Evolutionary conservation across 2,888 invertebrate species (phyloP).

Genomic region (Ennomos quercinarius): DNA sequence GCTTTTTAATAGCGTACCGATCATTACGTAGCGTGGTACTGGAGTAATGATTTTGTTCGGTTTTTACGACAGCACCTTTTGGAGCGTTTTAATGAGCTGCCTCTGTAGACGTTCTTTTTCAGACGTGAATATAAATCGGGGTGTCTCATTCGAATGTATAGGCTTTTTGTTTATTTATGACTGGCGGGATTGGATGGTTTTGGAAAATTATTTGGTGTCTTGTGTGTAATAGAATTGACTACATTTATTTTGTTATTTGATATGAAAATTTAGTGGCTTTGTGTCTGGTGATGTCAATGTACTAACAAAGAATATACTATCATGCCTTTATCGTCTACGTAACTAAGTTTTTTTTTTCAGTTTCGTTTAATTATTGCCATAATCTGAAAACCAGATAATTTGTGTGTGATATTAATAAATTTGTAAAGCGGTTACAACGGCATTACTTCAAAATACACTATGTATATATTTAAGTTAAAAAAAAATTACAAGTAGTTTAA

Average conservation of each 20-base stretch:
- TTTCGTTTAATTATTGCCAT: no score
- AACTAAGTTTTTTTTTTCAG: no score
- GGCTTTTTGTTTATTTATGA: constrained; percentile 28
- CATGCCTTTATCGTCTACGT: not conserved
- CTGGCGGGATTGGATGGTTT: constrained; percentile 10
- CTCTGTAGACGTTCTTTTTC: constrained; percentile 59
- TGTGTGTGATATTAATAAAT: no score
- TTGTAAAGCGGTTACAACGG: no score
- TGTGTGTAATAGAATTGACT: not conserved
- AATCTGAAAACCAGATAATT: not conserved
- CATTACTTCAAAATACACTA: no score
- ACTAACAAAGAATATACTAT: no score
- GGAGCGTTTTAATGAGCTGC: constrained; percentile 59
- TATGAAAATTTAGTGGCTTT: constrained; percentile 2
- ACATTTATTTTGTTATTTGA: constrained; percentile 3
- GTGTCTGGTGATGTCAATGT: not conserved
- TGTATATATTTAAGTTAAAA: no score
- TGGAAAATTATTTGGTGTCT: constrained; percentile 6
- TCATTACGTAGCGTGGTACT: constrained; percentile 73
- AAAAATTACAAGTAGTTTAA: no score
- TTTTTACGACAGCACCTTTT: constrained; percentile 68
- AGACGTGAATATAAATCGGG: constrained; percentile 28
- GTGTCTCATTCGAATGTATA: constrained; percentile 30
- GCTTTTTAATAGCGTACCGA: constrained; percentile 76
- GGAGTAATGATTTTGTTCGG: constrained; percentile 73